A percentile compares a stretch with the other conserved stretches of the same genome.
Conservation (phyloP, 1,140 invertebrate genomes). For the Saccostrea glomerata region DNA sequence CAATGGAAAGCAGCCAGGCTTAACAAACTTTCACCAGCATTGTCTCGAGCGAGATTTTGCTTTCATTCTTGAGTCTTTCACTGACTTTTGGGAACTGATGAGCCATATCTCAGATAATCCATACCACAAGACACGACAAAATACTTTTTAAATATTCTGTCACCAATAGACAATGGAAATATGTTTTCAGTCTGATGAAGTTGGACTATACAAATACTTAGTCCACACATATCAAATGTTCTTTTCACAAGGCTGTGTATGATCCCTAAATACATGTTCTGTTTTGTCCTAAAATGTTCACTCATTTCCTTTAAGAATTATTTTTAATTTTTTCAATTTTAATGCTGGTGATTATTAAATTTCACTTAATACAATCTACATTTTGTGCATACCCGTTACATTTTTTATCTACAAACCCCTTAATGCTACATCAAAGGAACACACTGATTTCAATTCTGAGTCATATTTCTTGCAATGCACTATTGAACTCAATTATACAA, state of each 20-base stretch:
- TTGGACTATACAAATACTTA: background rate
- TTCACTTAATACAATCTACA: slow-evolving; percentile 11
- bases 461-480: slow-evolving; percentile 35
- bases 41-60: background rate
- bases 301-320: background rate
- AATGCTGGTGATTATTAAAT: slow-evolving; percentile 1
- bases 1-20: slow-evolving; percentile 14
- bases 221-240: background rate
- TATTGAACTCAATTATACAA: slow-evolving; percentile 37
- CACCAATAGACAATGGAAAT: slow-evolving; percentile 18
- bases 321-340: background rate
- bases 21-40: slow-evolving; percentile 12
- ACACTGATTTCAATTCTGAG: background rate
- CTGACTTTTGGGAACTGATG: background rate
- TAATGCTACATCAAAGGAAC: slow-evolving; percentile 18
- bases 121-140: background rate
- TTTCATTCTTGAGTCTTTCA: background rate
- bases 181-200: slow-evolving; percentile 33
- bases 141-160: slow-evolving; percentile 1
- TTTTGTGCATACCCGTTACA: slow-evolving; percentile 19
- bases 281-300: background rate
- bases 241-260: slow-evolving; percentile 3
- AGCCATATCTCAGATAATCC: background rate
- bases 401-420: slow-evolving; percentile 14
- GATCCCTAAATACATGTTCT: slow-evolving; percentile 13